These are phyloP conservation scores for Paraescarpia echinospica DNA, from an alignment of 1,140 invertebrate genomes.

Conservation along the genomic window DNA sequence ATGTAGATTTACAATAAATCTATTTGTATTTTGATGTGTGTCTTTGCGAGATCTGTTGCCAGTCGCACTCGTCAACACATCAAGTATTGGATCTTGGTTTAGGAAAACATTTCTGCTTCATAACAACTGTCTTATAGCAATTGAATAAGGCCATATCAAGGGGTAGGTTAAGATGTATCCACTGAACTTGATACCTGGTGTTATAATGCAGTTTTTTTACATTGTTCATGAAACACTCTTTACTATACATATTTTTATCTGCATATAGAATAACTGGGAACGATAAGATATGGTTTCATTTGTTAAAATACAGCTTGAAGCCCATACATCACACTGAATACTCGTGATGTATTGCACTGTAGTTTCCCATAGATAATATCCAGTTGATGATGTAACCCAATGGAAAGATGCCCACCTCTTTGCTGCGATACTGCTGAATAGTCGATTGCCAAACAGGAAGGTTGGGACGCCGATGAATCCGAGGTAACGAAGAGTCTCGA, in stretches of 20 bases:
- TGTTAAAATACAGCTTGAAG: too few species aligned
- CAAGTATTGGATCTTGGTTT: neutral
- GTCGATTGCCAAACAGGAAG: conserved; percentile 88
- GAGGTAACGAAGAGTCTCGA: conserved; percentile 89
- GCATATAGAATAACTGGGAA: too few species aligned
- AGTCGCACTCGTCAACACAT: too few species aligned
- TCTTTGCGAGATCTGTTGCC: too few species aligned
- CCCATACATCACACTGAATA: too few species aligned
- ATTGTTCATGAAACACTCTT: too few species aligned
- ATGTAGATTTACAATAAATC: neutral
- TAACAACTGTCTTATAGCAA: neutral
- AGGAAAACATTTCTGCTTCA: neutral
- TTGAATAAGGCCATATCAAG: neutral
- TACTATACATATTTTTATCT: too few species aligned
- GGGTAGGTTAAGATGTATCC: too few species aligned
- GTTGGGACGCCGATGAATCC: conserved; percentile 79
- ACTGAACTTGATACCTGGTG: too few species aligned
- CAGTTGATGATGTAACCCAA: neutral
- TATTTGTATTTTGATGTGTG: neutral
- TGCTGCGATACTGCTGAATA: conserved; percentile 76
- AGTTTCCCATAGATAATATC: neutral
- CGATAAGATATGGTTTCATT: too few species aligned
- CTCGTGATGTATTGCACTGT: too few species aligned
- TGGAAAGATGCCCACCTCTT: conserved; percentile 42
- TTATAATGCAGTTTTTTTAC: too few species aligned